phyloP scores from a whole-genome alignment of 2,888 invertebrate species.

The Zaprionus bogoriensis region DNA sequence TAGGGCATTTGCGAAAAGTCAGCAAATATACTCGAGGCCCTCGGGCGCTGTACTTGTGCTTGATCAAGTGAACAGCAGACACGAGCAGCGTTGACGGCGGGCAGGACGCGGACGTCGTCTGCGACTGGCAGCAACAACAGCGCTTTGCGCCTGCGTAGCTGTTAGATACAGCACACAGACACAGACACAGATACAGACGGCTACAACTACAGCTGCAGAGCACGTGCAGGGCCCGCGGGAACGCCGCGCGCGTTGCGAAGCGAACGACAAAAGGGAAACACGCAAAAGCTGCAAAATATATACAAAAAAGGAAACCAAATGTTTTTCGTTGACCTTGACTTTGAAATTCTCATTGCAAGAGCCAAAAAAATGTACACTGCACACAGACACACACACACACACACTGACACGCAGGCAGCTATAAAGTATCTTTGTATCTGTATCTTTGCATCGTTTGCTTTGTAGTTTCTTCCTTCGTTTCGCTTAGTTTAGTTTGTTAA shows the following conservation, averaged over 20 bases:
- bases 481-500: not conserved
- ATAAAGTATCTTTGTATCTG: constrained; percentile 1
- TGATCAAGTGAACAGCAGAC: constrained; percentile 70
- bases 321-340: constrained; percentile 78
- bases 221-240: constrained; percentile 57
- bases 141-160: constrained; percentile 62
- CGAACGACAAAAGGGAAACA: constrained; percentile 24
- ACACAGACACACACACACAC: constrained; percentile 18
- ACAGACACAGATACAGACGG: constrained; percentile 24
- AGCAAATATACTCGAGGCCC: constrained; percentile 5
- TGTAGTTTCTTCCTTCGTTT: constrained; percentile 5
- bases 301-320: constrained; percentile 61
- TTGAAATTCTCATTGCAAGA: constrained; percentile 75
- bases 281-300: constrained; percentile 28
- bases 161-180: constrained; percentile 54
- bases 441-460: constrained; percentile 13
- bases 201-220: constrained; percentile 40
- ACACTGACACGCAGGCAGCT: constrained; percentile 3
- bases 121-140: constrained; percentile 47
- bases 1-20: constrained; percentile 7
- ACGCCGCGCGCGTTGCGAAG: not conserved
- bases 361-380: constrained; percentile 15
- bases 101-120: constrained; percentile 8
- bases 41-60: constrained; percentile 58
- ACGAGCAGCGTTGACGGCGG: constrained; percentile 17